These are phyloP conservation scores for Drosophila ohnishii DNA, from an alignment of 1,140 invertebrate genomes.

Conservation along the genomic window DNA sequence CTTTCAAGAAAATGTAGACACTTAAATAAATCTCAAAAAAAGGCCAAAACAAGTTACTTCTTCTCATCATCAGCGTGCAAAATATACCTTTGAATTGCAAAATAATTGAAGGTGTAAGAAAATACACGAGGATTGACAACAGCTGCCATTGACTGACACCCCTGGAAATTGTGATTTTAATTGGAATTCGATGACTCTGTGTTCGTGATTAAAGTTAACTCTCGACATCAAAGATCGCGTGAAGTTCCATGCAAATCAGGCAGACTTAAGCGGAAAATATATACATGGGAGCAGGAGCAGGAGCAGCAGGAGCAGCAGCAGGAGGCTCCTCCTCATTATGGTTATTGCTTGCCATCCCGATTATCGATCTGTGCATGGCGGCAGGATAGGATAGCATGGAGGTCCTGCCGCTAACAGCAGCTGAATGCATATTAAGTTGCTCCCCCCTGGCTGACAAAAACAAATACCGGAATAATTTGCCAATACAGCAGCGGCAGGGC, in stretches of 20 bases:
- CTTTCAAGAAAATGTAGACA: not conserved
- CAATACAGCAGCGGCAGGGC: constrained; percentile 50
- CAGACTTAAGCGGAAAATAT: constrained; percentile 8
- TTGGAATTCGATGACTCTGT: constrained; percentile 66
- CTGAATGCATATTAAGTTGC: constrained; percentile 73
- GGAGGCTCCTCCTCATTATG: constrained; percentile 50
- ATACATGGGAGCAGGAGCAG: not conserved
- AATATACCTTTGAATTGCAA: constrained; percentile 16
- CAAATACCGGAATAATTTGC: constrained; percentile 77
- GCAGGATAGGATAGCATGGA: not conserved
- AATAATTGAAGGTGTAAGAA: constrained; percentile 36
- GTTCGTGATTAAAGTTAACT: constrained; percentile 67
- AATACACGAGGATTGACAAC: constrained; percentile 29
- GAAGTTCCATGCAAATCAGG: constrained; percentile 65
- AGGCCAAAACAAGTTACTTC: not conserved
- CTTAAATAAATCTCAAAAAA: not conserved
- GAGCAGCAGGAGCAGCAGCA: not conserved
- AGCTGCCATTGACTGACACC: constrained; percentile 69
- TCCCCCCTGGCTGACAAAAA: constrained; percentile 63
- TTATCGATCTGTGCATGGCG: constrained; percentile 65
- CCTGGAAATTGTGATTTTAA: constrained; percentile 72
- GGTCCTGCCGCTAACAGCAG: constrained; percentile 46
- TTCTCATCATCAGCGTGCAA: not conserved
- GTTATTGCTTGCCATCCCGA: constrained; percentile 61
- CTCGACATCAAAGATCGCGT: constrained; percentile 53